These are phyloP conservation scores for Centropyge bicolor DNA, from an alignment of 2,797 vertebrate species.

Conservation along the genomic window DNA sequence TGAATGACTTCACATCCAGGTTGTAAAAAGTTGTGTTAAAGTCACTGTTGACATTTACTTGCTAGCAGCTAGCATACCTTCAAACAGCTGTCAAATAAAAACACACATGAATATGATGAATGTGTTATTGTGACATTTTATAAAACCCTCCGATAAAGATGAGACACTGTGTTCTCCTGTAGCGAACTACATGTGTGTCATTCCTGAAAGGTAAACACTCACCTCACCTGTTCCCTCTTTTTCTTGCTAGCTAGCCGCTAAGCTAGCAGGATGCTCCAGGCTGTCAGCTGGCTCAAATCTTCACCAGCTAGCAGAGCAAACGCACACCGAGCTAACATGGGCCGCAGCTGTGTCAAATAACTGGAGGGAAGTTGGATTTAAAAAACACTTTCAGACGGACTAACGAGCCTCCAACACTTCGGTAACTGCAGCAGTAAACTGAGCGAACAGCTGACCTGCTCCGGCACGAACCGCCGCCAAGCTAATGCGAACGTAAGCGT, in stretches of 20 bases:
- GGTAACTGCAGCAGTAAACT: slow-evolving; percentile 19
- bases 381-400: background rate
- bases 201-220: slow-evolving; percentile 8
- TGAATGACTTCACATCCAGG: too few relatives aligned
- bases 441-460: slow-evolving; percentile 38
- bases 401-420: background rate
- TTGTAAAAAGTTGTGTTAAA: background rate
- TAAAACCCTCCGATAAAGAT: background rate
- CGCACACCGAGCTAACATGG: slow-evolving; percentile 6
- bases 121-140: background rate
- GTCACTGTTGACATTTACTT: background rate
- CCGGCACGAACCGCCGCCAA: background rate
- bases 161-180: rapidly evolving
- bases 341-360: background rate
- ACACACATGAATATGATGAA: background rate
- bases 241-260: slow-evolving; percentile 47
- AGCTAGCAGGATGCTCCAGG: slow-evolving; percentile 55
- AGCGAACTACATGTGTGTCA: rapidly evolving
- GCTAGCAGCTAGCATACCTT: background rate
- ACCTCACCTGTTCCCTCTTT: slow-evolving; percentile 29
- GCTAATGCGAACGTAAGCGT: rapidly evolving
- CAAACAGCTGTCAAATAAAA: background rate
- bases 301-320: background rate
- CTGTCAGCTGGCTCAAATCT: slow-evolving; percentile 1
- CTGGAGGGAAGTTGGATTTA: background rate